Base-by-base conservation (phyloP, 2,888 invertebrate species). In the Yponomeuta plumbellus region DNA sequence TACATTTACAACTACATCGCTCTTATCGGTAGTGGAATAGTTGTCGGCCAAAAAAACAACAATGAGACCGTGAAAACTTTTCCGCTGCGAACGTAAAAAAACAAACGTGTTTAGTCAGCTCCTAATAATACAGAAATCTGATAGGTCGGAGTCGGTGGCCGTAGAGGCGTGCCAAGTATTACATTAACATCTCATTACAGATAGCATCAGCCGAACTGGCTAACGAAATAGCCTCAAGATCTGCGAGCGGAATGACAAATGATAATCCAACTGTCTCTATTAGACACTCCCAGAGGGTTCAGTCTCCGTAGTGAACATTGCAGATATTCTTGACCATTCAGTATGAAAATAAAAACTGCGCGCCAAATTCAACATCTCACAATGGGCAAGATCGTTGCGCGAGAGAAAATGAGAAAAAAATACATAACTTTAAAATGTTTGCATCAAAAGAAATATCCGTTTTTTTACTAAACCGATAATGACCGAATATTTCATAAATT, bases 101-200 rank as follows among this genome's bases (percentile, higher is more conserved):
- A 59, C 23, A 39, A 17, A n/a, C 26, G 40, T 20, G 34, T n/a
- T 63, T 64, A 52, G 22, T 52, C 64, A 62, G 52, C 59, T 23
- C 56, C 77, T 80, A 80, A 79, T 79, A 79, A 82, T 82, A 80
- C 75, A 74, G 84, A 80, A 82, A 88, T 84, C 77, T 76, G 84
- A 85, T 84, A 84, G 80, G 77, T 72, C 72, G 69, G 75, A 74
- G 75, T 76, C 71, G 78, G 75, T 17, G 65, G 78, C 75, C 74
- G 74, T 17, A 70, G 70, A 73, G 73, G 68, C 81, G 81, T 88
- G 90, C 91, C 90, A 89, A 88, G 79, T 84, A 83, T 86, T 85
- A 86, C 86, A 88, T 88, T 88, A 89, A 78, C 85, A 85, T 86
- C 83, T 82, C 80, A 84, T 87, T 85, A 79, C 76, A 75, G 80